Conservation (phyloP, 1,140 invertebrate species). For the Pteromalus puparum region DNA sequence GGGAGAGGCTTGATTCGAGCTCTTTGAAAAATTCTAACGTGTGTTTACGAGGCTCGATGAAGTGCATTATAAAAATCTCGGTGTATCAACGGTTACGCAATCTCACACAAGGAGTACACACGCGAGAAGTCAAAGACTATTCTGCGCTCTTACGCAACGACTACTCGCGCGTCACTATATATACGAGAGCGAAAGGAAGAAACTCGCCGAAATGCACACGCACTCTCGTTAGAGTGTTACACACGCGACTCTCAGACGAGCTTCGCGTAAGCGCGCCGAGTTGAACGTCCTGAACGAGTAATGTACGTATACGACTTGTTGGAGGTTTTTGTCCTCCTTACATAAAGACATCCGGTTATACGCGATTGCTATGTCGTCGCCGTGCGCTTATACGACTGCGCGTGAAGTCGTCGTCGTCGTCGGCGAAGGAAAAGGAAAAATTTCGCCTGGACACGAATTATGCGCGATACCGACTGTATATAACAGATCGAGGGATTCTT, state of each 20-base stretch:
- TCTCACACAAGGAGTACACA: not conserved
- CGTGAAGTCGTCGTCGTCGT: not conserved
- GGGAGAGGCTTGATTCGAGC: constrained; percentile 27
- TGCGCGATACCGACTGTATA: not conserved
- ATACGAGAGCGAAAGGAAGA: constrained; percentile 38
- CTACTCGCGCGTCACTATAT: constrained; percentile 3
- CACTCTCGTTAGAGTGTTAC: constrained; percentile 27
- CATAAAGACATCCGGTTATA: constrained; percentile 51
- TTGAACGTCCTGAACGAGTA: constrained; percentile 37
- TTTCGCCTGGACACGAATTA: not conserved
- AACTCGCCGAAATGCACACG: constrained; percentile 28
- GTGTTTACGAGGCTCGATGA: not conserved
- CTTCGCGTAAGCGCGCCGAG: constrained; percentile 26
- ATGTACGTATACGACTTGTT: not conserved
- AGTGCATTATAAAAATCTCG: too few relatives aligned
- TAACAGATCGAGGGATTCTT: constrained; percentile 14
- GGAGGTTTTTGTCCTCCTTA: constrained; percentile 51
- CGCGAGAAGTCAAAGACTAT: constrained; percentile 4
- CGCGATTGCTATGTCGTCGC: not conserved
- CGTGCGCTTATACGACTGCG: not conserved
- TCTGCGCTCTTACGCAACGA: constrained; percentile 1
- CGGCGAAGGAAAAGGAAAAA: not conserved
- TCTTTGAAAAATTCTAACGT: not conserved
- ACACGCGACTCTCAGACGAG: not conserved
- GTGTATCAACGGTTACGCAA: not conserved